phyloP scores from a whole-genome alignment of 2,888 invertebrate genomes.

The Sabellastarte sp. region DNA sequence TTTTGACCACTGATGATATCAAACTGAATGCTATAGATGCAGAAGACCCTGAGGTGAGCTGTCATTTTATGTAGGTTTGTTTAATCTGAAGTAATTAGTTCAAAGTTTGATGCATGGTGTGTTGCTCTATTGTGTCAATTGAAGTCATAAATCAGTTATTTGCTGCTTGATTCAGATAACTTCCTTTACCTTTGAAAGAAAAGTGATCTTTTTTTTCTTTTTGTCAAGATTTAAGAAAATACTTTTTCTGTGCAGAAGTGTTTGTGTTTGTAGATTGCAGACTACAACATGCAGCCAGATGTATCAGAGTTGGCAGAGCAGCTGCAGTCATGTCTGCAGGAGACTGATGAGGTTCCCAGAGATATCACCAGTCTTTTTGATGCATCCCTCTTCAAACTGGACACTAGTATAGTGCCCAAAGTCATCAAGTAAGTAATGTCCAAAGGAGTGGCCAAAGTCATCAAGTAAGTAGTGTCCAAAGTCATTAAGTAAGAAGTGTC shows the following conservation, averaged over 20 bases:
- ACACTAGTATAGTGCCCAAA: conserved; percentile 73
- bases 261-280: conserved; percentile 73
- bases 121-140: too few species aligned
- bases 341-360: conserved; percentile 68
- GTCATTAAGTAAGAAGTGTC: too few species aligned
- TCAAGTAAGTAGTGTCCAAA: too few species aligned
- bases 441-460: too few species aligned
- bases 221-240: background rate
- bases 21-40: conserved; percentile 79
- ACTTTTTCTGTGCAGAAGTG: background rate
- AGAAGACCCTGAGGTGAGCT: conserved; percentile 85
- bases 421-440: conserved; percentile 66
- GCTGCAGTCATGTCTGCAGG: conserved; percentile 76
- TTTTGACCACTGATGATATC: conserved; percentile 71
- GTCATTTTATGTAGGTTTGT: too few species aligned
- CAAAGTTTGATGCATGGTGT: too few species aligned
- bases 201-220: background rate
- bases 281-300: conserved; percentile 89
- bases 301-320: conserved; percentile 76
- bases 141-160: too few species aligned
- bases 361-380: conserved; percentile 74
- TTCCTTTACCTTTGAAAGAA: background rate
- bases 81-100: too few species aligned
- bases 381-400: conserved; percentile 61
- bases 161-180: too few species aligned